phyloP scores from a whole-genome alignment of 2,888 invertebrate species.

The Cylloceria caligata region DNA sequence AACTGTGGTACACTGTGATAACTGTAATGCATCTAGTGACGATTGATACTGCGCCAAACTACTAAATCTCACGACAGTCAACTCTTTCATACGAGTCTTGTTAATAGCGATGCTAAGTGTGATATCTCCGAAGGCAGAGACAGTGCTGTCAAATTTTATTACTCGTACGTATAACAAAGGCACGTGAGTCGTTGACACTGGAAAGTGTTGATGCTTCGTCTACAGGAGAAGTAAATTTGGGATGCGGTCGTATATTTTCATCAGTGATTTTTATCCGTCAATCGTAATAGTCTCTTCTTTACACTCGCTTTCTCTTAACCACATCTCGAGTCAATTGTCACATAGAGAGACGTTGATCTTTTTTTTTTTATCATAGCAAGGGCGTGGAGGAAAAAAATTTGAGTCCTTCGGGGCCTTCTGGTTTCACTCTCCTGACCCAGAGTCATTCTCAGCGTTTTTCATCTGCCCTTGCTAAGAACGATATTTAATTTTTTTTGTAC shows the following conservation, averaged over 20 bases:
- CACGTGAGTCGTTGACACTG: constrained; percentile 29
- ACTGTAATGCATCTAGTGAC: not conserved
- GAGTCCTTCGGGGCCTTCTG: constrained; percentile 26
- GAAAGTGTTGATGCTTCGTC: not conserved
- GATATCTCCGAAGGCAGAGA: not conserved
- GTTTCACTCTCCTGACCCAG: constrained; percentile 6
- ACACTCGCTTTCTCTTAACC: not conserved
- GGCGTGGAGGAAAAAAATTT: not conserved
- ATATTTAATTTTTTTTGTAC: constrained; percentile 22
- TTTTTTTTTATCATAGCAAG: not conserved
- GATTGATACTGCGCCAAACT: not conserved
- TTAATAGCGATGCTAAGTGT: constrained; percentile 17
- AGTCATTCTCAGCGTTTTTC: constrained; percentile 5
- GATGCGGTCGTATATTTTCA: constrained; percentile 44
- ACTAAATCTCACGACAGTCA: constrained; percentile 7
- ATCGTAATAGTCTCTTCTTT: constrained; percentile 13
- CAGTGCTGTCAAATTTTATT: constrained; percentile 27
- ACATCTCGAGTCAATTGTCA: constrained; percentile 34
- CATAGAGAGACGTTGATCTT: not conserved
- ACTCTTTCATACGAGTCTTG: constrained; percentile 27
- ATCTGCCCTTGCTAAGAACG: not conserved
- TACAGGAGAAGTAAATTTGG: constrained; percentile 10
- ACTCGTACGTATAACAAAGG: constrained; percentile 18
- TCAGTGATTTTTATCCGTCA: constrained; percentile 42
- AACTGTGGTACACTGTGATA: too few relatives aligned